Conservation (phyloP, 1,140 invertebrate species). For the Leptoteleia sp. region DNA sequence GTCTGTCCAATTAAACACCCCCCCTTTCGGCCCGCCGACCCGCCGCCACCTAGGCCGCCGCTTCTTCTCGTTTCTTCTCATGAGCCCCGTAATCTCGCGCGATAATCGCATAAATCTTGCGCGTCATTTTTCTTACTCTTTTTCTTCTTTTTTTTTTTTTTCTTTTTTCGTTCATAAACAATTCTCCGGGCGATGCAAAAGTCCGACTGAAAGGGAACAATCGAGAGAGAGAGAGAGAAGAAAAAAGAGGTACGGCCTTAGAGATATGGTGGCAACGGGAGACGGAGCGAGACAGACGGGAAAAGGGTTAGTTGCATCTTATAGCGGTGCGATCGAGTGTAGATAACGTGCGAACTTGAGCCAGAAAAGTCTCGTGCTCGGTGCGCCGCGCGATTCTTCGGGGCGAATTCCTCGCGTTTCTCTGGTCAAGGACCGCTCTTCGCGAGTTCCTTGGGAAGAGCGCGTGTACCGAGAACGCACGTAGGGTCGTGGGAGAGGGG, state of each 20-base stretch:
- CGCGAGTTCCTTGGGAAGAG: slow-evolving; percentile 68
- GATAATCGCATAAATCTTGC: slow-evolving; percentile 53
- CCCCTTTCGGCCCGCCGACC: neutral
- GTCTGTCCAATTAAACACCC: slow-evolving; percentile 15
- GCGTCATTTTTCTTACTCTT: slow-evolving; percentile 38
- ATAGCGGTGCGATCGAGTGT: slow-evolving; percentile 60
- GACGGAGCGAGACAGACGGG: neutral
- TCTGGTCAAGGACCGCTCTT: slow-evolving; percentile 73
- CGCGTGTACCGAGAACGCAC: slow-evolving; percentile 33
- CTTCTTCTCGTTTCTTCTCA: slow-evolving; percentile 24
- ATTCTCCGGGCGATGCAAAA: neutral
- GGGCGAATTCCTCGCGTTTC: slow-evolving; percentile 72
- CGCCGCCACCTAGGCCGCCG: neutral
- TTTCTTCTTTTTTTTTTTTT: too few species aligned
- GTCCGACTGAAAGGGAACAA: too few species aligned
- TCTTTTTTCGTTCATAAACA: slow-evolving; percentile 38
- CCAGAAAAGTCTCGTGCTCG: slow-evolving; percentile 66
- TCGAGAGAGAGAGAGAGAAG: too few species aligned
- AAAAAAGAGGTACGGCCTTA: too few species aligned
- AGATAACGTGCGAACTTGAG: slow-evolving; percentile 69
- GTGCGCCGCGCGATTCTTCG: slow-evolving; percentile 59
- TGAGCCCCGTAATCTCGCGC: slow-evolving; percentile 26
- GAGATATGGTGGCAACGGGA: too few species aligned
- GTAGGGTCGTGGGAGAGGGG: too few species aligned
- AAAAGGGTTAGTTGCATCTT: slow-evolving; percentile 59